Percentiles rank a stretch among this genome's conserved stretches.
These are phyloP conservation scores for Anser brachyrhynchus DNA, from an alignment of 2,113 vertebrate genomes.

Conservation along the genomic window DNA sequence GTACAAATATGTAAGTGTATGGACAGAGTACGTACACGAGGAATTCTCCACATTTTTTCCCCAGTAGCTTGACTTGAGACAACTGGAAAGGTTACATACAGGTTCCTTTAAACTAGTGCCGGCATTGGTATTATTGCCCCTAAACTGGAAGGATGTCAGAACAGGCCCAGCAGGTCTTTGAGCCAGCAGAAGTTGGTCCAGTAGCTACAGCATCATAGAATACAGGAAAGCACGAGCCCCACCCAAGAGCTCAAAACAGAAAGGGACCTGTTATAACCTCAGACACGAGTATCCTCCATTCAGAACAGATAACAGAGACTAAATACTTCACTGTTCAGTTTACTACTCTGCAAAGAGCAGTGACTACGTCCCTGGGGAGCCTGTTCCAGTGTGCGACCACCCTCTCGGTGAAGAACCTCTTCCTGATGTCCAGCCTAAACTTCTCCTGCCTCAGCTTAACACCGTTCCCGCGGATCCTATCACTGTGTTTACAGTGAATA, in stretches of 20 bases:
- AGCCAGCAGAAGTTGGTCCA: not conserved
- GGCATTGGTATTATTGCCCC: not conserved
- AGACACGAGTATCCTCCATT: not conserved
- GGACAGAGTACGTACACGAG: not conserved
- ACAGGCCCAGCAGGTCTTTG: not conserved
- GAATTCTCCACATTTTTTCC: not conserved
- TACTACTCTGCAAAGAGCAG: not conserved
- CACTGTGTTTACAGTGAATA: too few relatives aligned
- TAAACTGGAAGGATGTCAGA: not conserved
- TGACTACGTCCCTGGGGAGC: too few relatives aligned
- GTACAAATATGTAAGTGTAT: not conserved
- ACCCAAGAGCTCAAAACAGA: not conserved
- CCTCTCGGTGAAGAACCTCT: too few relatives aligned
- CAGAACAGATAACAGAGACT: conserved; percentile 8
- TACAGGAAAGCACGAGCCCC: not conserved
- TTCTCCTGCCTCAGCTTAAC: too few relatives aligned
- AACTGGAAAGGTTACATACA: not conserved
- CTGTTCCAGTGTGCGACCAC: too few relatives aligned
- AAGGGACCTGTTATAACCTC: not conserved
- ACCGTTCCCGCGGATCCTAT: too few relatives aligned
- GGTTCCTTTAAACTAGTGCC: not conserved
- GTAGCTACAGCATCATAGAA: not conserved
- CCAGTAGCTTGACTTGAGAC: not conserved
- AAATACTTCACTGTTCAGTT: not conserved
- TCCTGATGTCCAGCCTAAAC: too few relatives aligned